Evolutionary conservation across 2,113 vertebrate species (phyloP), one percentile per base, ranked within the genome.

Genomic region (Xenopus borealis): DNA sequence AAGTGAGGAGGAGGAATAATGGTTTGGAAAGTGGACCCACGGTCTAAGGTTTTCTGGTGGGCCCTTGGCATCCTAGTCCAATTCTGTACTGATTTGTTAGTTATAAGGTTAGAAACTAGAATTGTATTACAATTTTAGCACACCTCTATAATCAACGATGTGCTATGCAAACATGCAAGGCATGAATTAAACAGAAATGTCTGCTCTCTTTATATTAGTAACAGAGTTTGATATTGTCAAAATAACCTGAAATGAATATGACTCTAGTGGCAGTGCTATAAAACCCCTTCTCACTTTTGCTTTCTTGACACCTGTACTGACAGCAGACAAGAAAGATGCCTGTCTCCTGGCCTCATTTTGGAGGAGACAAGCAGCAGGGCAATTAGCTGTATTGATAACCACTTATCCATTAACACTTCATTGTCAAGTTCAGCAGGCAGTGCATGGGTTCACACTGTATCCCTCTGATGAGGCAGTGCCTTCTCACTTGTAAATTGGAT

Each of bases 391-490:
- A 53, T 64, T 27, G 57, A 40, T 61, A 75, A 62, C 47, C 63
- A 16, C 74, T 66, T 40, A 70, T 45, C 66, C 66, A 77, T 77
- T 77, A 77, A 70, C 74, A 77, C 74, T 55, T 70, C 74, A 77
- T 77, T 77, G 74, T 62, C 74, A 77, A 77, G 74, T 77, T 70
- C 74, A 70, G 27, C 66, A 77, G 33, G 27, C 66, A 57, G 66
- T 57, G 69, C 27, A 46, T 50, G 55, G 18, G 53, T 12, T 9
- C 50, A 66, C 30, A 27, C 64, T 59, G 13, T 45, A 10, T 27
- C 20, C 18, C 19, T 27, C 58, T 66, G 2, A n/a, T 55, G 53
- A 17, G 16, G 8, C 14, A 3, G 53, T 40, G 20, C 52, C 19
- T 46, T 46, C 17, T 23, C 18, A 33, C 20, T 66, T 44, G 52